These are phyloP conservation scores for Hycleus cichorii DNA, from an alignment of 1,140 invertebrate species.

Conservation along the genomic window DNA sequence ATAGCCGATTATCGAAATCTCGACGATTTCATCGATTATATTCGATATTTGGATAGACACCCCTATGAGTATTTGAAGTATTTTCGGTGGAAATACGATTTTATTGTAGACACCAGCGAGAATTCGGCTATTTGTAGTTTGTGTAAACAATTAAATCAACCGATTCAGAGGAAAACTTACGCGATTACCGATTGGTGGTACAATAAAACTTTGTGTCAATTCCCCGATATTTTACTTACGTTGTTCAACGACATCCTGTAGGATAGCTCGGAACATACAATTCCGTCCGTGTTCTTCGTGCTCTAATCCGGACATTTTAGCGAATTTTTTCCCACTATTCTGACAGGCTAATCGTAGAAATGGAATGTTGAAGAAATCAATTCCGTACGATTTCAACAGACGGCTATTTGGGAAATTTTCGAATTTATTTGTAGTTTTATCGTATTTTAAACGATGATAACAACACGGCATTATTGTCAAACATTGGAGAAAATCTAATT, in stretches of 20 bases:
- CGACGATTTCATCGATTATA: conserved; percentile 45
- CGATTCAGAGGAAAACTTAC: conserved; percentile 30
- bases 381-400: conserved; percentile 39
- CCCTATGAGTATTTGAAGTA: conserved; percentile 43
- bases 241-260: conserved; percentile 50
- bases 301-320: conserved; percentile 38
- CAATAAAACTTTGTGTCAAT: background rate
- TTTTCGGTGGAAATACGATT: conserved; percentile 47
- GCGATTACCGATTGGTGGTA: conserved; percentile 38
- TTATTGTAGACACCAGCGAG: conserved; percentile 24
- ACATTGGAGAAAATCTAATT: conserved; percentile 49
- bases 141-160: conserved; percentile 33
- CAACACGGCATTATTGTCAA: conserved; percentile 77
- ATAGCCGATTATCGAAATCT: conserved; percentile 47
- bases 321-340: conserved; percentile 44
- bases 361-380: conserved; percentile 47
- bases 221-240: conserved; percentile 41
- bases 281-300: conserved; percentile 48
- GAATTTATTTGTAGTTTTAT: conserved; percentile 38
- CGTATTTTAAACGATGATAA: conserved; percentile 54
- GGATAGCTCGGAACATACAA: conserved; percentile 51
- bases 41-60: conserved; percentile 44
- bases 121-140: conserved; percentile 32
- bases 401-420: conserved; percentile 57
- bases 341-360: conserved; percentile 62